Conservation (phyloP, 2,888 invertebrate species). For the Epsilonema sp. region DNA sequence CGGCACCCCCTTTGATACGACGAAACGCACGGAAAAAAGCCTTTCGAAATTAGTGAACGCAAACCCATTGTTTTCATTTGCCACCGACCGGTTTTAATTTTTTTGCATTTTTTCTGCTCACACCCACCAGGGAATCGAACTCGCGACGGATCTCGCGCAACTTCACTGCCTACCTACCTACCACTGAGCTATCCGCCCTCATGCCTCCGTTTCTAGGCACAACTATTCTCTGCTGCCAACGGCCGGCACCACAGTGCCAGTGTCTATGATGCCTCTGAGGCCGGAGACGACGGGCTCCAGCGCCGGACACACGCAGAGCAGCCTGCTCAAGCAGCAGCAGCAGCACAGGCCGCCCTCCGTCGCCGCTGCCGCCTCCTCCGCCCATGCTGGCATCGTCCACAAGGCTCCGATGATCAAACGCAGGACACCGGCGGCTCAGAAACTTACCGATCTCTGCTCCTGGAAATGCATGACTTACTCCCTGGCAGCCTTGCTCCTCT, state of each 20-base stretch:
- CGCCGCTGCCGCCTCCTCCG: neutral
- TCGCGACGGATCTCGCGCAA: neutral
- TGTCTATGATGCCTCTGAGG: conserved; percentile 5
- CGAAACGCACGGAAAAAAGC: too few species aligned
- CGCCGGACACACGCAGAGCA: neutral
- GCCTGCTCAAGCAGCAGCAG: neutral
- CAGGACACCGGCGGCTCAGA: too few species aligned
- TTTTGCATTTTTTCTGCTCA: neutral
- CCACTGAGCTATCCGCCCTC: too few species aligned
- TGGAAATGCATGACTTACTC: conserved; percentile 5
- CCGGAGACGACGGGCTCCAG: conserved; percentile 1
- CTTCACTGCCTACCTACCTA: too few species aligned
- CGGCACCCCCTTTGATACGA: too few species aligned
- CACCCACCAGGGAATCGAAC: neutral
- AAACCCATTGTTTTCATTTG: too few species aligned
- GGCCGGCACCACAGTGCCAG: conserved; percentile 7
- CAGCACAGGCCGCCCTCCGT: neutral
- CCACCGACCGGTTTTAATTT: too few species aligned
- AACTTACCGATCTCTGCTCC: conserved; percentile 4
- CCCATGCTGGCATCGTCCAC: neutral
- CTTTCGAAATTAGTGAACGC: too few species aligned
- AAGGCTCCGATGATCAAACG: too few species aligned
- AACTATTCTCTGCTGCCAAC: conserved; percentile 7
- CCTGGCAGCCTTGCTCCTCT: neutral
- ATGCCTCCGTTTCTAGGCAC: too few species aligned